Evolutionary conservation across 1,140 invertebrate genomes (phyloP).

Genomic region (Sinonovacula constricta): DNA sequence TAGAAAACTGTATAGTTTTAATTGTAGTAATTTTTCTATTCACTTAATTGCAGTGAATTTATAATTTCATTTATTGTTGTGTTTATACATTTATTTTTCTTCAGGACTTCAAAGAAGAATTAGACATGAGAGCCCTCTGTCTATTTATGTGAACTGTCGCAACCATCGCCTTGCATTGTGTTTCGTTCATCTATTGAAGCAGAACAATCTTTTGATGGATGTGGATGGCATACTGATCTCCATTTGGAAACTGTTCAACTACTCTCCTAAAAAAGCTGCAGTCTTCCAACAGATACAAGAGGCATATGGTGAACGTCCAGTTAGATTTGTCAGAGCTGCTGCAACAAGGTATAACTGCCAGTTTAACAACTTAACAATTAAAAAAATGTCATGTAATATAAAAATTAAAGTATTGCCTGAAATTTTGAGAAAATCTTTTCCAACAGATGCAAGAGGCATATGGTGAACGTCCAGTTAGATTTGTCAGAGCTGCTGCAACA

Average conservation of each 20-base stretch:
- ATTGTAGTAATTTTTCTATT: too few relatives aligned
- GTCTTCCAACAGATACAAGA: slow-evolving; percentile 4
- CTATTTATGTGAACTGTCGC: slow-evolving; percentile 6
- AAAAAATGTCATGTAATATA: too few relatives aligned
- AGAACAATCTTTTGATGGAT: slow-evolving; percentile 2
- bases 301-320: slow-evolving; percentile 9
- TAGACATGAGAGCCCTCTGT: not conserved
- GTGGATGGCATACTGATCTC: slow-evolving; percentile 6
- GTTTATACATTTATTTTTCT: too few relatives aligned
- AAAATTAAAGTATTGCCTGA: too few relatives aligned
- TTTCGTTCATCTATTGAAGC: slow-evolving; percentile 2
- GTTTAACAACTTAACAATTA: too few relatives aligned
- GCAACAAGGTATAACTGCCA: slow-evolving; percentile 27
- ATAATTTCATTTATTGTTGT: too few relatives aligned
- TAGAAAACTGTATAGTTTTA: too few relatives aligned
- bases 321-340: slow-evolving; percentile 5
- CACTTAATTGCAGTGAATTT: too few relatives aligned
- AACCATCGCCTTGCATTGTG: slow-evolving; percentile 5
- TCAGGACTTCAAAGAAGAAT: slow-evolving; percentile 4
- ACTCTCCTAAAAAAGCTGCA: not conserved
- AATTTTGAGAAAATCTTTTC: too few relatives aligned
- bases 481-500: slow-evolving; percentile 8
- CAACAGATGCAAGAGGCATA: slow-evolving; percentile 4
- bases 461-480: slow-evolving; percentile 7
- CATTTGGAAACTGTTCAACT: slow-evolving; percentile 8